Evolutionary conservation across 2,113 vertebrate genomes (phyloP), one percentile per base, ranked within the genome.

Genomic region (Tamias sibiricus): DNA sequence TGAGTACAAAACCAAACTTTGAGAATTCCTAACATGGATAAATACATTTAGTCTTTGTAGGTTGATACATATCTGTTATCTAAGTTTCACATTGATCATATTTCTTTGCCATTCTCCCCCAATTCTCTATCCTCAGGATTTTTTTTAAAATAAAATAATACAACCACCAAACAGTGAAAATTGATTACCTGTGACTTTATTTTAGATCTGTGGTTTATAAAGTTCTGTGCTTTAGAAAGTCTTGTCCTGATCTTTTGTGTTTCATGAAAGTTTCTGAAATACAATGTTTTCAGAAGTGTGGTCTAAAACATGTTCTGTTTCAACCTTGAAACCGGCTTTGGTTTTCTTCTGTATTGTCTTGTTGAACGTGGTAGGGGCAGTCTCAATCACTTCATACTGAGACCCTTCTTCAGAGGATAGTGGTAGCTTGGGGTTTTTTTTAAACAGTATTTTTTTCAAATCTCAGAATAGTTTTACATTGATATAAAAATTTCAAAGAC

Each of bases 391-490:
- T 66, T 47, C 22, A 85, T 8, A 8, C 12, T 7, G 37, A 57
- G 28, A 2, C n/a, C 71, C 30, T 72, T 9, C 76, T 75, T 95
- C 35, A 87, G 14, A 94, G 22, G 20, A 44, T 22, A 80, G n/a
- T 49, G 26, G 17, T 69, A 66, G 54, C 6, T 84, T 49, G 52
- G 26, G 47, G 47, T 49, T 40, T 80, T 80, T 71, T 17, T 24
- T 54, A n/a, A 94, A 72, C 57, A 62, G 49, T 0, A 24, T 47
- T 1, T 40, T 40, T 49, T 71, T 72, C 17, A 62, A 91, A 66
- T 85, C 93, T 95, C 79, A 44, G 19, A 93, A 88, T 59, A 86
- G 42, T 81, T 92, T 91, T 74, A 54, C 37, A 59, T 72, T 86
- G 88, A 52, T 5, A n/a, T 75, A 81, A 86, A 68, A 79, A 44